Base-by-base conservation (phyloP, 2,888 invertebrate genomes). In the Kryphioiulus occultus region DNA sequence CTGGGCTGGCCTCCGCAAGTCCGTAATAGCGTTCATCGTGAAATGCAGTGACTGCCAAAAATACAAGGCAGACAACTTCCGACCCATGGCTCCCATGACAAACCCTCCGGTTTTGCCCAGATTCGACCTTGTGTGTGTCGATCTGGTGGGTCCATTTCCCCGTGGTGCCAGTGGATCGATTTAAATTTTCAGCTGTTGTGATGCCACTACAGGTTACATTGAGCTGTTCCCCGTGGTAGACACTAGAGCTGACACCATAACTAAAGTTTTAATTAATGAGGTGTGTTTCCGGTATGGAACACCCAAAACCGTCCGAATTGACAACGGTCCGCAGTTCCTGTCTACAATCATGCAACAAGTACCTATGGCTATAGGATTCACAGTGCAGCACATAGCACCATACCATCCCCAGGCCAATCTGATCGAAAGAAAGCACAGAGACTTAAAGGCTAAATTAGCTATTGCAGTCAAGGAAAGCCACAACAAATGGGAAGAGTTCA, bases 81-180 rank as follows among this genome's bases (percentile, higher is more conserved):
- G 12, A 44, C 3, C 19, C 0, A n/a, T 5, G 53, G n/a, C n/a
- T n/a, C 53, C 5, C n/a, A 19, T n/a, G 3, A n/a, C 53, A 0
- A n/a, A 4, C 9, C 53, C 53, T n/a, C 19, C 19, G 0, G 4
- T n/a, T 53, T n/a, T 0, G 3, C n/a, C n/a, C n/a, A 19, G 53
- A 4, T 53, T 53, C 5, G 1, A 53, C 0, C n/a, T 15, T 0
- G 2, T 53, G 4, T n/a, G 53, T 3, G n/a, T 53, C 4, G 53
- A 53, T 9, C 0, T 53, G 0, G 53, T 53, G 0, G 53, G 53
- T n/a, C 53, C 53, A 5, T n/a, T 53, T 12, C n/a, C n/a, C 0
- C 3, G 3, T 2, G 5, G n/a, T 2, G n/a, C 3, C 0, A 2
- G n/a, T 2, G n/a, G n/a, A 5, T n/a, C 5, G 0, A 53, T 3